Conservation (phyloP, 2,113 vertebrate species). For the Neomonachus schauinslandi region DNA sequence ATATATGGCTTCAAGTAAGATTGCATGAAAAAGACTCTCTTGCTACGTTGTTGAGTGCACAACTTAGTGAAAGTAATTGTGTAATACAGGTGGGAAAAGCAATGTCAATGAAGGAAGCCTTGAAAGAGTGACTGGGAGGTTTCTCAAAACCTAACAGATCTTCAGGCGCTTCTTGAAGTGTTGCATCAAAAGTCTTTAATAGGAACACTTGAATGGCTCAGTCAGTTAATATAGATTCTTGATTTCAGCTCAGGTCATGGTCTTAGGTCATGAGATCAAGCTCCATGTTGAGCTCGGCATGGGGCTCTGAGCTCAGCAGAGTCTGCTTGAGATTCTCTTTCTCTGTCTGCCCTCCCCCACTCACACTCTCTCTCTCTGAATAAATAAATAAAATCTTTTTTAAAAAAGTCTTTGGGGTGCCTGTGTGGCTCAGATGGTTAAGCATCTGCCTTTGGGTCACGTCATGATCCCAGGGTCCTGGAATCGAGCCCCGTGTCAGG, state of each 20-base stretch:
- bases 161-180: neutral
- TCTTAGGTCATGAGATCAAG: neutral
- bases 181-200: neutral
- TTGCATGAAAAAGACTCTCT: neutral
- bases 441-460: too few relatives aligned
- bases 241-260: neutral
- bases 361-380: neutral
- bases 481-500: too few relatives aligned
- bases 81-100: neutral
- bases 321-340: too few relatives aligned
- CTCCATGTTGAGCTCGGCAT: too few relatives aligned
- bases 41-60: neutral
- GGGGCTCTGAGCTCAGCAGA: neutral
- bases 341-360: too few relatives aligned
- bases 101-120: neutral
- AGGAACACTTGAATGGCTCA: neutral
- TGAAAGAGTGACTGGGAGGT: neutral
- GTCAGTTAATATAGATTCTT: neutral
- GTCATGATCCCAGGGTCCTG: too few relatives aligned
- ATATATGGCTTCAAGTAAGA: neutral
- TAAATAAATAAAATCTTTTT: neutral
- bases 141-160: neutral
- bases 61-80: neutral
- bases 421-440: too few relatives aligned
- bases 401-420: too few relatives aligned